Conservation (phyloP, 2,888 invertebrate species). For the Mongoloraphidia duomilia region DNA sequence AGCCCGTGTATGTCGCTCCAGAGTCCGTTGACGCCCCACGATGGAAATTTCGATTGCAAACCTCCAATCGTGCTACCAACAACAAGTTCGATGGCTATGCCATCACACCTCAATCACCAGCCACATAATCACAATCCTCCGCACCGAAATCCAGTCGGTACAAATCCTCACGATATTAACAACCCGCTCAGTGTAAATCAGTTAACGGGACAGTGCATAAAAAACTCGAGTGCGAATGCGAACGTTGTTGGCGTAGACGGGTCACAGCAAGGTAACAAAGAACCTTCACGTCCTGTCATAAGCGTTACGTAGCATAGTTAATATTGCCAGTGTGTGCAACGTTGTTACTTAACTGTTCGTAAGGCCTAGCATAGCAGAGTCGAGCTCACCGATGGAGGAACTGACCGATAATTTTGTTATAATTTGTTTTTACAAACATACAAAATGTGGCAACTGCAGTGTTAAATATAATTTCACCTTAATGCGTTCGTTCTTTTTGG, state of each 20-base stretch:
- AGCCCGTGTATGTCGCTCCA: conserved; percentile 40
- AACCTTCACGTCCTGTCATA: conserved; percentile 28
- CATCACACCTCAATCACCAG: conserved; percentile 30
- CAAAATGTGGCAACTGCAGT: too few species aligned
- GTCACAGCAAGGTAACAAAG: conserved; percentile 24
- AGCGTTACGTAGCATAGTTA: conserved; percentile 29
- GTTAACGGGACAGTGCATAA: conserved; percentile 54
- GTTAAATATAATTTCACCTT: too few species aligned
- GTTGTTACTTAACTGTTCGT: too few species aligned
- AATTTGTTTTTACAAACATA: too few species aligned
- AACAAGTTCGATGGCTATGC: conserved; percentile 18
- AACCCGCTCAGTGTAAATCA: conserved; percentile 86
- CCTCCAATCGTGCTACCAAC: conserved; percentile 29
- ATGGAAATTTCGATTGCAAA: conserved; percentile 27
- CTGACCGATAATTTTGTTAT: too few species aligned
- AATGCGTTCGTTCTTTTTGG: too few species aligned
- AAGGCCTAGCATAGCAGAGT: too few species aligned
- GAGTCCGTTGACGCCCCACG: conserved; percentile 30
- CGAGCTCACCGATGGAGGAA: too few species aligned
- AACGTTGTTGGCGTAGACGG: conserved; percentile 20
- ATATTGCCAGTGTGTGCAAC: not conserved
- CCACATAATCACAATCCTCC: conserved; percentile 27
- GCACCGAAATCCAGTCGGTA: conserved; percentile 70
- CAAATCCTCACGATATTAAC: conserved; percentile 83
- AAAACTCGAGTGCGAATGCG: conserved; percentile 17